These are phyloP conservation scores for Etia nguti DNA, from an alignment of 2,113 vertebrate genomes.

Conservation along the genomic window DNA sequence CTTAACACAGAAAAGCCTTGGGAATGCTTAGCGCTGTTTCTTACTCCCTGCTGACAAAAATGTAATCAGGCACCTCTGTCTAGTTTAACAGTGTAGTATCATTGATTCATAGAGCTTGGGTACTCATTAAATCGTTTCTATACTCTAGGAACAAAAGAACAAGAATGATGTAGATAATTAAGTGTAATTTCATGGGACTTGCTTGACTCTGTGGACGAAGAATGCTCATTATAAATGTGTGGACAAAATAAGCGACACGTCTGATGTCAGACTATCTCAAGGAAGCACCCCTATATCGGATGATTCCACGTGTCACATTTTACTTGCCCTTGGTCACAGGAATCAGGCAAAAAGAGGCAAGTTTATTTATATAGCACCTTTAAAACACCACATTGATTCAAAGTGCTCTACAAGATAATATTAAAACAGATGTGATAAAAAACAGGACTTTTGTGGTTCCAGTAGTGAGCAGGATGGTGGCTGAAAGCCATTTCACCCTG, in stretches of 20 bases:
- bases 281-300: background rate
- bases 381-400: background rate
- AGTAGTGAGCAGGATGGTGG: background rate
- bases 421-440: background rate
- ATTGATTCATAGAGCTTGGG: constrained; percentile 32
- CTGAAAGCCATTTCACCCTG: background rate
- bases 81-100: constrained; percentile 34
- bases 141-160: background rate
- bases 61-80: constrained; percentile 49
- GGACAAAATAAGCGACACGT: background rate
- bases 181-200: background rate
- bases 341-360: background rate
- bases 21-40: constrained; percentile 29
- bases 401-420: background rate
- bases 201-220: background rate
- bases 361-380: background rate
- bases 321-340: background rate
- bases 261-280: background rate
- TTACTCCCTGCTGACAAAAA: constrained; percentile 54
- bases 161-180: constrained; percentile 13
- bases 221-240: background rate
- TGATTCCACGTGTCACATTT: fast-evolving
- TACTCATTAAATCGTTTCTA: background rate
- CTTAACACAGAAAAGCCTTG: constrained; percentile 34
- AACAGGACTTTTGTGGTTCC: no score